Evolutionary conservation across 2,113 vertebrate species (phyloP).

Genomic region (Chrysemys picta): DNA sequence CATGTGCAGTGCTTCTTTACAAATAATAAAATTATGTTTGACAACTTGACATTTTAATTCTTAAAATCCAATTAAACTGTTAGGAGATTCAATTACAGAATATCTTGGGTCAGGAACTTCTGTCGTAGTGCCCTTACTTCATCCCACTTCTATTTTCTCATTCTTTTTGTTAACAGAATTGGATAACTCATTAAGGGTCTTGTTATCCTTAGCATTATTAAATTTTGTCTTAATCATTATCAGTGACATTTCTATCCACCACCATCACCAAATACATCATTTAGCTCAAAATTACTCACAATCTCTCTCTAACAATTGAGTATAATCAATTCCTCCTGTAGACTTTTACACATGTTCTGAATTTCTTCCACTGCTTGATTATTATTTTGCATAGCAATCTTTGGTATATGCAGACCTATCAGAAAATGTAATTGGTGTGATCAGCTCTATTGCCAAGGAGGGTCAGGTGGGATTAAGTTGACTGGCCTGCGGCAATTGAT

Average conservation of each 20-base stretch:
- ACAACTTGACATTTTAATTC: slow-evolving; percentile 6
- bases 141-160: neutral
- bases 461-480: neutral
- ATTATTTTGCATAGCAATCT: neutral
- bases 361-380: neutral
- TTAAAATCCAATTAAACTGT: neutral
- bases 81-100: neutral
- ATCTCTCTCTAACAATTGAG: neutral
- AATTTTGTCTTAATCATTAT: neutral
- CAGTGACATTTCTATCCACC: neutral
- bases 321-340: neutral
- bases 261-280: neutral
- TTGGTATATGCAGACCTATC: neutral
- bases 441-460: neutral
- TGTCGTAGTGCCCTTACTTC: neutral
- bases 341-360: neutral
- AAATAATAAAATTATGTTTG: slow-evolving; percentile 12
- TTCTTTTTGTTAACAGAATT: neutral
- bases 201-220: neutral
- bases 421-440: neutral
- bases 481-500: neutral
- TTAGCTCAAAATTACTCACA: slow-evolving; percentile 17
- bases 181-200: neutral
- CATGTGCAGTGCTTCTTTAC: neutral
- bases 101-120: neutral